phyloP scores from a whole-genome alignment of 2,797 vertebrate species.

The Tiaroga cobitis region DNA sequence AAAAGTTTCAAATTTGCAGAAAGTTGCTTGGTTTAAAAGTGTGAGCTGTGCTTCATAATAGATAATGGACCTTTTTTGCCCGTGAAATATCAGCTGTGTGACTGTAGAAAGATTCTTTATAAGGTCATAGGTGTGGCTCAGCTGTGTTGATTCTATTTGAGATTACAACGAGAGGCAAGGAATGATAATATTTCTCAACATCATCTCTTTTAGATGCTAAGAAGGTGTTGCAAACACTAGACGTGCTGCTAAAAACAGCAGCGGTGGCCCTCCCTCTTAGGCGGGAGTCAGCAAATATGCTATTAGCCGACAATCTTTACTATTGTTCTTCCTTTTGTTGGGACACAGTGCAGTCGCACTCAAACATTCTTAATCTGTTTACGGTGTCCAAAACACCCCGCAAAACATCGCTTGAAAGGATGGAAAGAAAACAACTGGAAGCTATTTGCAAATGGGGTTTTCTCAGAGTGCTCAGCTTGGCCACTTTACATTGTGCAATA shows the following conservation, averaged over 20 bases:
- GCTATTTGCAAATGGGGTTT: slow-evolving; percentile 15
- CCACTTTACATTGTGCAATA: background rate
- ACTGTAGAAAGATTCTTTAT: background rate
- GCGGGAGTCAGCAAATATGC: slow-evolving; percentile 26
- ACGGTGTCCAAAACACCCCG: slow-evolving; percentile 40
- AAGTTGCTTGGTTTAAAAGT: background rate
- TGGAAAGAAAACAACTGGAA: slow-evolving; percentile 61
- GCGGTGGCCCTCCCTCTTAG: slow-evolving; percentile 58
- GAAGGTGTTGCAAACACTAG: slow-evolving; percentile 51
- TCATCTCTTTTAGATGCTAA: slow-evolving; percentile 61
- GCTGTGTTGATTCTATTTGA: background rate
- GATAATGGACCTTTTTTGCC: background rate
- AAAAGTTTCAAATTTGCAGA: background rate
- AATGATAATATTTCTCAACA: slow-evolving; percentile 16
- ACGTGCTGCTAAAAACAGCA: slow-evolving; percentile 48
- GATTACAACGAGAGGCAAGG: background rate
- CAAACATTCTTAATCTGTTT: background rate
- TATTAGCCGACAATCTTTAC: slow-evolving; percentile 48
- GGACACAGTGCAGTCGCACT: slow-evolving; percentile 59
- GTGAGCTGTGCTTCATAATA: background rate
- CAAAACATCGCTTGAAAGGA: slow-evolving; percentile 67
- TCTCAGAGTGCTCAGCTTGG: background rate
- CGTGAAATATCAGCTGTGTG: background rate
- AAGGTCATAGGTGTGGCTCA: slow-evolving; percentile 23
- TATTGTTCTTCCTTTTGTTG: slow-evolving; percentile 35